These are phyloP conservation scores for Netelia fuscicornis DNA, from an alignment of 2,888 invertebrate genomes.

Conservation along the genomic window DNA sequence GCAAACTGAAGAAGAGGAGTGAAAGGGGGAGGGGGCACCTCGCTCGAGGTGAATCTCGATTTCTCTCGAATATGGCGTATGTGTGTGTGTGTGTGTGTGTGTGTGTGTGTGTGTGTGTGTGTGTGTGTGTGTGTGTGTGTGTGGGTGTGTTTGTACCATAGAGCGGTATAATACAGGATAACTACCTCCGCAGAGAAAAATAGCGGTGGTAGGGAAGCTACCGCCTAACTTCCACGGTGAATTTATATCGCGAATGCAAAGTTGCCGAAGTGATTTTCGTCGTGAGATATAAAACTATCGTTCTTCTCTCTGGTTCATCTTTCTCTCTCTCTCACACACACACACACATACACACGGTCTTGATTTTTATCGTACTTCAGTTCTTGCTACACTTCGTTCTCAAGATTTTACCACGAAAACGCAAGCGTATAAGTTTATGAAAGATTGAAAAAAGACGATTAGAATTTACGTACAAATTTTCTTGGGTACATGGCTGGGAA, in stretches of 20 bases:
- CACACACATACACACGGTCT: not conserved
- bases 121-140: slow-evolving; percentile 5
- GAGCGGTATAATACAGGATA: slow-evolving; percentile 23
- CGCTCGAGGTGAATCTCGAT: slow-evolving; percentile 48
- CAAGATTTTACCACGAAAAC: not conserved
- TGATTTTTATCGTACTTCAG: not conserved
- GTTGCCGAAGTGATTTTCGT: slow-evolving; percentile 47
- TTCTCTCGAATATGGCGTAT: slow-evolving; percentile 27
- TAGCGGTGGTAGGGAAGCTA: slow-evolving; percentile 11
- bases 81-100: slow-evolving; percentile 1
- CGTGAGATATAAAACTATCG: slow-evolving; percentile 20
- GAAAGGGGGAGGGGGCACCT: slow-evolving; percentile 10
- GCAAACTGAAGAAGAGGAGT: slow-evolving; percentile 18
- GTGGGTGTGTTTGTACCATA: slow-evolving; percentile 7
- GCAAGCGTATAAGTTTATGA: not conserved
- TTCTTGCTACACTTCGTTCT: not conserved
- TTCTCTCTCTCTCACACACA: not conserved
- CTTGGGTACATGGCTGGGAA: slow-evolving; percentile 13
- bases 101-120: not conserved
- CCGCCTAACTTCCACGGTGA: slow-evolving; percentile 26
- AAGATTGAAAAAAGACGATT: slow-evolving; percentile 34
- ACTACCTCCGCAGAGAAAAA: slow-evolving; percentile 35
- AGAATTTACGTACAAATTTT: slow-evolving; percentile 5
- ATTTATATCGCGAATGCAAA: slow-evolving; percentile 46
- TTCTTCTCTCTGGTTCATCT: slow-evolving; percentile 12